phyloP scores from a whole-genome alignment of 2,113 vertebrate genomes.

The Agelaius phoeniceus region DNA sequence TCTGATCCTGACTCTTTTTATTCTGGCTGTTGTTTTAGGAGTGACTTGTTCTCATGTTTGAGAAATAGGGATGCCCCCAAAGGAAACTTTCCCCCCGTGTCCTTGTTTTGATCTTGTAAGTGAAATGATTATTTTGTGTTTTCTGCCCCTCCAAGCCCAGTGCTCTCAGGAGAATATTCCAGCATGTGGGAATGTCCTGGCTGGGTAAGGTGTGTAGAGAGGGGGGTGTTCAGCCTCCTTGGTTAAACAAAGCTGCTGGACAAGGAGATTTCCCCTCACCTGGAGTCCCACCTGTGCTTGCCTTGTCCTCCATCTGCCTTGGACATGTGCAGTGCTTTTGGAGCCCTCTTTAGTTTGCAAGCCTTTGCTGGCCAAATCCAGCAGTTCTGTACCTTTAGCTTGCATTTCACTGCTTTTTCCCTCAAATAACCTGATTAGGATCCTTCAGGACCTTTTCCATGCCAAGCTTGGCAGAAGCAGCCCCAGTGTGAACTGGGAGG shows the following conservation, averaged over 20 bases:
- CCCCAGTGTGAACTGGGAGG: too few relatives aligned
- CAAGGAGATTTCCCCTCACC: not conserved
- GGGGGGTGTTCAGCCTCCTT: not conserved
- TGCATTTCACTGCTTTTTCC: not conserved
- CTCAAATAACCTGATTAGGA: not conserved
- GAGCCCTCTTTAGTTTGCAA: fast-evolving
- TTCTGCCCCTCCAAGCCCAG: not conserved
- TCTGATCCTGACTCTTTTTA: not conserved
- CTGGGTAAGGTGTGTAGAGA: not conserved
- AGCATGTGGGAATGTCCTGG: not conserved
- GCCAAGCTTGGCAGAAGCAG: not conserved
- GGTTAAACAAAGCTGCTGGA: not conserved
- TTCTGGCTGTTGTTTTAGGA: not conserved
- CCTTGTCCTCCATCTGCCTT: not conserved
- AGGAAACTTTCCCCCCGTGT: not conserved
- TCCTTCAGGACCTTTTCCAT: not conserved
- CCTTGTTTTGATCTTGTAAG: not conserved
- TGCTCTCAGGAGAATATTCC: not conserved
- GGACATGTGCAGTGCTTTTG: not conserved
- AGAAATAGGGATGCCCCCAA: not conserved
- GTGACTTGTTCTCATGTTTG: not conserved
- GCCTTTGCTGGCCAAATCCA: not conserved
- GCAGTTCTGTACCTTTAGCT: fast-evolving
- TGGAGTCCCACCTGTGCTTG: not conserved
- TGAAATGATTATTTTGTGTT: not conserved